A percentile compares a stretch with the other conserved stretches of the same genome.
phyloP scores from a whole-genome alignment of 2,888 invertebrate species.

The Ariolimax columbianus region DNA sequence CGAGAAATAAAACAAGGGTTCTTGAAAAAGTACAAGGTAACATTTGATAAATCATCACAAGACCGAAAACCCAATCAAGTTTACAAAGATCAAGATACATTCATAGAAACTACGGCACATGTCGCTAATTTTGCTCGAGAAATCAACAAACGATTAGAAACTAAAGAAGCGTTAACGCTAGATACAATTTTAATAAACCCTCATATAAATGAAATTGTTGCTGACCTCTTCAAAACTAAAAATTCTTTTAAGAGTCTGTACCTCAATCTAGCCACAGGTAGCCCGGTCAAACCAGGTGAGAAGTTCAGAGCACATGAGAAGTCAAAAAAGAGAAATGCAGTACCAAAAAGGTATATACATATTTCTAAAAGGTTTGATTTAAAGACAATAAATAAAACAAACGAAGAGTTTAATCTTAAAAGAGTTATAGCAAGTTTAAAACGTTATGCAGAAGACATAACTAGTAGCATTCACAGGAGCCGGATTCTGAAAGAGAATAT shows the following conservation, averaged over 20 bases:
- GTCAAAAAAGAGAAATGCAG: not conserved
- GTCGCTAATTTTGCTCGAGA: not conserved
- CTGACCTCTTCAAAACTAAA: not conserved
- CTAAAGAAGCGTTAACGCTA: not conserved
- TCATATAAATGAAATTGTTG: constrained; percentile 12
- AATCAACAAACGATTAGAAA: not conserved
- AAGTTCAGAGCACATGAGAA: not conserved
- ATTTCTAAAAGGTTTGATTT: not conserved
- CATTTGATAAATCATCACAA: too few species aligned
- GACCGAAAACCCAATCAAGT: too few species aligned
- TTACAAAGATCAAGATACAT: too few species aligned
- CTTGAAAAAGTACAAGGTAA: too few species aligned
- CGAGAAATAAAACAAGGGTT: too few species aligned
- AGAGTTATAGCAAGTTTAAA: not conserved
- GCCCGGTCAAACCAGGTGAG: not conserved
- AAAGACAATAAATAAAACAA: not conserved
- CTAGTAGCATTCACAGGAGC: not conserved
- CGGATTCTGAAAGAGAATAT: not conserved
- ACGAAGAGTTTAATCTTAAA: not conserved
- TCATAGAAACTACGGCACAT: not conserved
- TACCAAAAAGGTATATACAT: not conserved
- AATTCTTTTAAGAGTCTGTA: not conserved
- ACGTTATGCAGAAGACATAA: not conserved
- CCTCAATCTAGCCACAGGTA: not conserved
- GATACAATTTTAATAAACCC: not conserved